Base-by-base conservation (phyloP, 2,113 vertebrate genomes). In the Tachycineta bicolor region DNA sequence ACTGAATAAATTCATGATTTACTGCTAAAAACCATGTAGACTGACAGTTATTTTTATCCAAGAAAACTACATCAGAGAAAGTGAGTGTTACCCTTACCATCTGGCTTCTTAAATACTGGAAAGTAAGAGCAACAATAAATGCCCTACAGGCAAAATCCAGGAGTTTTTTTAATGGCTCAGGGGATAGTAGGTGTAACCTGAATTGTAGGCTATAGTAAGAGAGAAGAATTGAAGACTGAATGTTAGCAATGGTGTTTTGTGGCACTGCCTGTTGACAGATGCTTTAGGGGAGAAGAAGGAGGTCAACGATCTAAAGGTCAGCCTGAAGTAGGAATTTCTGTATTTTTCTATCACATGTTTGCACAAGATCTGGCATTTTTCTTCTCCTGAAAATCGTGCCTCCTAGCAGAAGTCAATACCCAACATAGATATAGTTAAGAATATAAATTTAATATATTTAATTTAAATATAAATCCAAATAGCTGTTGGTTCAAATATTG, bases 1-100 rank as follows among this genome's bases (percentile, higher is more conserved):
- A 41, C 73, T 89, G 83, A 94, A 92, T 92, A 84, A 83, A 84
- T 94, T 94, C 6, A 56, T 93, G 87, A 60, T 91, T 87, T 95
- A 49, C 60, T 82, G 64, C 52, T 94, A 87, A 90, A 95, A 93
- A 7, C 1, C 12, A 10, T 13, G 29, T 29, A 68, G 83, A 68
- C 24, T 67, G 89, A 60, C 69, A 86, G 39, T 69, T 94, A 52
- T 53, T 88, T 76, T 81, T 89, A 89, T 63, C 52, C 37, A 73
- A 71, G 62, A 46, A 86, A 74, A 47, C 39, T 63, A 6, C 9
- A 22, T 56, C 33, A 74, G 43, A 87, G 47, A 89, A 93, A 91
- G 24, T 28, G 34, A 90, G 33, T 74, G 39, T 67, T 83, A 75
- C 12, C 22, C 15, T 81, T 86, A 55, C 89, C 60, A 94, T 89